Percentiles rank a stretch among this genome's conserved stretches.
Conservation (phyloP, 2,113 vertebrate genomes). For the Pterocles orientalis region DNA sequence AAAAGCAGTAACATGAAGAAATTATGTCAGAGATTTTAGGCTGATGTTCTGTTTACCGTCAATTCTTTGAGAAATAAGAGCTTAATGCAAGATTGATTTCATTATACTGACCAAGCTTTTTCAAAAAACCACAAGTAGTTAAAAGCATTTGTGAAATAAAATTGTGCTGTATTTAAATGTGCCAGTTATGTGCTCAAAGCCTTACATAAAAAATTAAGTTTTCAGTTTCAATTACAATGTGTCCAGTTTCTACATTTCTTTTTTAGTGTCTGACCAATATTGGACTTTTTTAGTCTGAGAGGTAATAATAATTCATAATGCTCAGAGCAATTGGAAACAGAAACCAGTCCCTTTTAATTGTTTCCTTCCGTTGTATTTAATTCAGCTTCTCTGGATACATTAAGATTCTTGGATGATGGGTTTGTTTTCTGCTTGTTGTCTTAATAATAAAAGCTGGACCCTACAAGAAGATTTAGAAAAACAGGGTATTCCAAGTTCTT, state of each 20-base stretch:
- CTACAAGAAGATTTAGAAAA: slow-evolving; percentile 7
- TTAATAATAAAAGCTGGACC: slow-evolving; percentile 33
- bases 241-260: slow-evolving; percentile 25
- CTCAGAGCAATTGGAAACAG: slow-evolving; percentile 50
- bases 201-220: slow-evolving; percentile 37
- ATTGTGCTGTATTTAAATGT: slow-evolving; percentile 36
- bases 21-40: slow-evolving; percentile 54
- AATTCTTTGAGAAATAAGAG: slow-evolving; percentile 45
- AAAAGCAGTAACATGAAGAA: slow-evolving; percentile 53
- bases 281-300: slow-evolving; percentile 4
- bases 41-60: slow-evolving; percentile 38
- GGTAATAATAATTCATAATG: slow-evolving; percentile 57
- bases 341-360: slow-evolving; percentile 65
- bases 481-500: background rate
- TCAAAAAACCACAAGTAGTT: slow-evolving; percentile 56
- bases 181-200: slow-evolving; percentile 38
- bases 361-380: slow-evolving; percentile 70
- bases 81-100: slow-evolving; percentile 67
- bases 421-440: slow-evolving; percentile 45
- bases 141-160: slow-evolving; percentile 65
- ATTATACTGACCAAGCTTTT: slow-evolving; percentile 54
- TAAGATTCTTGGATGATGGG: slow-evolving; percentile 50
- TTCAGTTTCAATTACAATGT: slow-evolving; percentile 20
- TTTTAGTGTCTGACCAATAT: slow-evolving; percentile 34
- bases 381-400: slow-evolving; percentile 46